Base-by-base conservation (phyloP, 2,888 invertebrate genomes). In the Andrena fulva region DNA sequence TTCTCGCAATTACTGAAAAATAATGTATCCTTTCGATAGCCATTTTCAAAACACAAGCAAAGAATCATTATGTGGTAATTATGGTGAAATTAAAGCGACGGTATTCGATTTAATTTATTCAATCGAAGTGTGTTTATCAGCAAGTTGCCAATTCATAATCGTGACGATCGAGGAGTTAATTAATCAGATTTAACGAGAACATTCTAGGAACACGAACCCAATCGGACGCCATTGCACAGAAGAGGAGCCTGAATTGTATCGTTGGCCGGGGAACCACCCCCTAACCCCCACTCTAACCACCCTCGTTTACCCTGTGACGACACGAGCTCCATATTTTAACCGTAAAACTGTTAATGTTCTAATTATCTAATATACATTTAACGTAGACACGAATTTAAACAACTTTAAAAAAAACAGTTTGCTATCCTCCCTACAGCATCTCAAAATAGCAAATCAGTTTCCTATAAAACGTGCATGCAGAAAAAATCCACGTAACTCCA, bases 191-290 rank as follows among this genome's bases (percentile, higher is more conserved):
- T 75, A 70, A 64, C 62, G 63, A 62, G 54, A 54, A 50, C 27
- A 77, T 71, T 66, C 5, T 60, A 54, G 29, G 31, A 27, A 78
- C 70, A 59, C 27, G 63, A 87, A 63, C 12, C 48, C 27, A 63
- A 60, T 60, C 60, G 52, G 85, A 52, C 88, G 89, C 89, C 89
- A 89, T 89, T 86, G 64, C 84, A 70, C 68, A 50, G 79, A 69
- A 69, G 74, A 69, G 59, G 64, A 70, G 79, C 60, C 52, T 56
- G 77, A 87, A 78, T 84, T 87, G 77, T 78, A 80, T 84, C 79
- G 80, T 73, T 82, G 66, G 64, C 33, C 75, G 77, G 78, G 78
- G 81, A 72, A 75, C 89, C 83, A 89, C 85, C 88, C 81, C 35
- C 77, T 50, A 81, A 76, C 68, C 84, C 88, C 89, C 82, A 88